Evolutionary conservation across 2,797 vertebrate species (phyloP).

Genomic region (Limnodromus scolopaceus): DNA sequence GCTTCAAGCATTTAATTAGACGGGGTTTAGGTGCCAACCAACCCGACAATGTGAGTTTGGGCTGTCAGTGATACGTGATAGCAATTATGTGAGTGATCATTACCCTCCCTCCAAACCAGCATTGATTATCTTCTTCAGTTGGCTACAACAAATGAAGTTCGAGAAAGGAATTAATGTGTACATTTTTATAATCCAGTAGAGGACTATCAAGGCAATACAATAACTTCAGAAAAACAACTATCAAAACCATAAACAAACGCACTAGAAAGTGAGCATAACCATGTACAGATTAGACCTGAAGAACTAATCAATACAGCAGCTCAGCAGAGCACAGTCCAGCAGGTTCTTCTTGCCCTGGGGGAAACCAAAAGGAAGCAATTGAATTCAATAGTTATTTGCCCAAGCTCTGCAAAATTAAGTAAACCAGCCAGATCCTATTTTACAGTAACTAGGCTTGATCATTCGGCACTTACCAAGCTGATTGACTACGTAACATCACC

Average conservation of each 20-base stretch:
- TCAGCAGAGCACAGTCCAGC: conserved; percentile 3
- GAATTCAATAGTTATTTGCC: conserved; percentile 66
- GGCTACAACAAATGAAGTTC: neutral
- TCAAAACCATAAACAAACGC: conserved; percentile 7
- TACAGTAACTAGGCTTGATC: conserved; percentile 44
- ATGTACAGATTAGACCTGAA: conserved; percentile 41
- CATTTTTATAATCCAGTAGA: conserved; percentile 24
- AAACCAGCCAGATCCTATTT: conserved; percentile 47
- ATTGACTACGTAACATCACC: conserved; percentile 18
- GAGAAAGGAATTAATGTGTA: neutral
- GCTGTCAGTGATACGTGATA: neutral
- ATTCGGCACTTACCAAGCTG: conserved; percentile 31
- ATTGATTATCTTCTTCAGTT: neutral
- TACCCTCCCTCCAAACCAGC: neutral
- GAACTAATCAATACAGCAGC: conserved; percentile 34
- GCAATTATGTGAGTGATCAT: neutral
- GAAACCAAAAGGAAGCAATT: conserved; percentile 62
- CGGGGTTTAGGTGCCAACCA: neutral
- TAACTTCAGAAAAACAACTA: conserved; percentile 11
- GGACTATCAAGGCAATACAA: neutral
- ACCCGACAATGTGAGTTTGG: neutral
- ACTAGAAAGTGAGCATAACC: conserved; percentile 16
- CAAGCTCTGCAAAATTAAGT: conserved; percentile 59
- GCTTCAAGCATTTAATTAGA: conserved; percentile 19
- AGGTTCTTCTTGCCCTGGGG: conserved; percentile 31